Percentiles rank a stretch among this genome's conserved stretches.
Evolutionary conservation across 2,113 vertebrate genomes (phyloP).

Genomic region (Anguilla rostrata): DNA sequence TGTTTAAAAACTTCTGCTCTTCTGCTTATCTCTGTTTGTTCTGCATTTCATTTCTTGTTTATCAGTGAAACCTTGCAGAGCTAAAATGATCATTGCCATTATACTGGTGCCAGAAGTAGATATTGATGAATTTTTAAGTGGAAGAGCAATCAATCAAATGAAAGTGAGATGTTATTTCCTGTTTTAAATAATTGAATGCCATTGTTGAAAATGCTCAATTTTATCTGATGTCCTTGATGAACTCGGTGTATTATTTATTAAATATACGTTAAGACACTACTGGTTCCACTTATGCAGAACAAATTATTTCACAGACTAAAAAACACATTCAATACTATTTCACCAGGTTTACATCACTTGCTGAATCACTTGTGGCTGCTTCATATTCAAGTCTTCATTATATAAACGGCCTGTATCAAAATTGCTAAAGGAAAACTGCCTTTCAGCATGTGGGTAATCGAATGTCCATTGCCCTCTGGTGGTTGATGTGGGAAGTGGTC

Average conservation of each 20-base stretch:
- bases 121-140: neutral
- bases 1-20: too few species aligned
- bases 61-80: neutral
- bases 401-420: too few species aligned
- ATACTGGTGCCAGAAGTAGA: neutral
- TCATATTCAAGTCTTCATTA: too few species aligned
- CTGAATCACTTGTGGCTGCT: too few species aligned
- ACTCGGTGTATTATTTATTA: neutral
- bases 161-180: too few species aligned
- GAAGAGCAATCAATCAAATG: too few species aligned
- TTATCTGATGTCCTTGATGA: neutral
- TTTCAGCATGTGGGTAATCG: too few species aligned
- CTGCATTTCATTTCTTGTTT: neutral
- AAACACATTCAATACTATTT: neutral
- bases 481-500: neutral
- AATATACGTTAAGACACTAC: neutral
- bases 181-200: neutral
- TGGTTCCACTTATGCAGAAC: neutral
- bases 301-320: neutral
- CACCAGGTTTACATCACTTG: too few species aligned
- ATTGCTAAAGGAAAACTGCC: too few species aligned
- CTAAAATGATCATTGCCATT: neutral
- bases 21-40: neutral
- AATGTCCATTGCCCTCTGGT: neutral
- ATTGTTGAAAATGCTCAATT: neutral